phyloP scores from a whole-genome alignment of 2,888 invertebrate species.

The Hanleya hanleyi region DNA sequence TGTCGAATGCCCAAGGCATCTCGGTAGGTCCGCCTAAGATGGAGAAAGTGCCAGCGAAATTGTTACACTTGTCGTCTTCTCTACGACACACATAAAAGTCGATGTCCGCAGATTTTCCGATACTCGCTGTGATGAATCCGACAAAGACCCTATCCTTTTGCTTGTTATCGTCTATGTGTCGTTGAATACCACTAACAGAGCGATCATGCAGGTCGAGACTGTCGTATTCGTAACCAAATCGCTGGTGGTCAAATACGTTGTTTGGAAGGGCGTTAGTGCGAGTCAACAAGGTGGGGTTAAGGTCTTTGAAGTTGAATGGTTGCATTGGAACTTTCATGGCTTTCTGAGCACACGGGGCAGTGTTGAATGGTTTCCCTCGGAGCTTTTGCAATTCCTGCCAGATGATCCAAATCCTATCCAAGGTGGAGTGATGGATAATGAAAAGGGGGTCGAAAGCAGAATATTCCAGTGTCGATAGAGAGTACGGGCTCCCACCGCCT shows the following conservation, averaged over 20 bases:
- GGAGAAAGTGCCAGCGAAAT: conserved; percentile 22
- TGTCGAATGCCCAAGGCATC: conserved; percentile 32
- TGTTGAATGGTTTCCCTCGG: conserved; percentile 25
- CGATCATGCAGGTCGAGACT: conserved; percentile 31
- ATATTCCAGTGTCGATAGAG: conserved; percentile 18
- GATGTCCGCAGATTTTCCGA: conserved; percentile 22
- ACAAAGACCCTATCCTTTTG: conserved; percentile 20
- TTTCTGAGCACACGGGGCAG: conserved; percentile 31
- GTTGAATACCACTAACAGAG: conserved; percentile 9
- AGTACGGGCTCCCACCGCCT: conserved; percentile 13
- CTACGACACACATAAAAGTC: conserved; percentile 15
- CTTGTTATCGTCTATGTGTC: conserved; percentile 3
- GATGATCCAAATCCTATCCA: conserved; percentile 34
- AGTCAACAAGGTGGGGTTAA: conserved; percentile 21
- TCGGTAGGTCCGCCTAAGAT: conserved; percentile 23
- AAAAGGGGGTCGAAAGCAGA: conserved; percentile 20
- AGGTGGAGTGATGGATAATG: conserved; percentile 16
- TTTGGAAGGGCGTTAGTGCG: conserved; percentile 22
- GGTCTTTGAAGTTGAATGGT: conserved; percentile 24
- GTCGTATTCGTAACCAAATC: conserved; percentile 38
- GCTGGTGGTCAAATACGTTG: conserved; percentile 36
- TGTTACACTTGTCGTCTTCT: neutral
- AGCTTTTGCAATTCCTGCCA: conserved; percentile 30
- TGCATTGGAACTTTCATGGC: conserved; percentile 28
- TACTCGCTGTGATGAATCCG: conserved; percentile 18